Base-by-base conservation (phyloP, 2,888 invertebrate species). In the Lucinisca nassula region DNA sequence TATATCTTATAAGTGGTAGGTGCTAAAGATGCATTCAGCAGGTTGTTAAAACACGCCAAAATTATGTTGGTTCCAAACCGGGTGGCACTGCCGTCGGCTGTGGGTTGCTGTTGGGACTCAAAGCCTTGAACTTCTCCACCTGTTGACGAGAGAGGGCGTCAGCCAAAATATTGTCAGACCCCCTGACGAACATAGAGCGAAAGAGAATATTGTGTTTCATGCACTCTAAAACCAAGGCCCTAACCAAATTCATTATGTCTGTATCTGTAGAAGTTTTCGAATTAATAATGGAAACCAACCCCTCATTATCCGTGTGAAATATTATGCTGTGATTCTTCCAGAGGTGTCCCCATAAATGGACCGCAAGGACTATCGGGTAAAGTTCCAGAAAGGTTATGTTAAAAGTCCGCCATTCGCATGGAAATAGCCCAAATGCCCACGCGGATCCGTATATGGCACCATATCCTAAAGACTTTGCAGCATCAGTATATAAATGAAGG, bases 251-350 rank as follows among this genome's bases (percentile, higher is more conserved):
- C 87, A 84, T 87, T 27, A 84, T 72, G n/a, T 32, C 0, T 1
- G 32, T 27, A 27, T 75, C 70, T 30, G 61, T 78, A 14, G 79
- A 79, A 17, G 82, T 79, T 38, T 58, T 17, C 17, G 14, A 24
- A 37, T 86, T 86, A 14, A 86, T 38, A 67, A 86, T 82, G 17
- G 32, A n/a, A n/a, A 87, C 87, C 12, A 75, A 55, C 40, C 82
- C 82, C 32, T 37, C 8, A 38, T 86, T 87, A 37, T 87, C 86
- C 32, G 55, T 73, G n/a, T 67, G 27, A 67, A 82, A 82, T 10
- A 55, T 10, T 35, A 81, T 30, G 12, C 32, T 58, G 30, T 81
- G 67, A 35, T 75, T 58, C 37, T 37, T 17, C 32, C 40, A 35
- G 1, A 37, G 24, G 8, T 78, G 21, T 37, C 78, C 83, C 84